A percentile compares a stretch with the other conserved stretches of the same genome.
Conservation (phyloP, 1,140 invertebrate species). For the Marisa cornuarietis region DNA sequence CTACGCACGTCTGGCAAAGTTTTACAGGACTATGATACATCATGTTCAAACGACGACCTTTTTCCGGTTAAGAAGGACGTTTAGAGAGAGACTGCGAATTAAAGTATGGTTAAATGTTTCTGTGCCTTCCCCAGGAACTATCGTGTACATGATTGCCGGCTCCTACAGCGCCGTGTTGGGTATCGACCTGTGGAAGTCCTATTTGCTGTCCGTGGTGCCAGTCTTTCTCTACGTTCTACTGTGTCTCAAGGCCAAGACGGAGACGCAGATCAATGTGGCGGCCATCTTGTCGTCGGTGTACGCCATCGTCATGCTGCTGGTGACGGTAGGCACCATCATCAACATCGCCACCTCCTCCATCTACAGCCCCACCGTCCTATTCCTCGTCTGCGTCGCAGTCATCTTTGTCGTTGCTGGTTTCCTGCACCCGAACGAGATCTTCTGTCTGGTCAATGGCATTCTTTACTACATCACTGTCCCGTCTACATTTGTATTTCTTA, state of each 20-base stretch:
- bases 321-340: slow-evolving; percentile 61
- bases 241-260: slow-evolving; percentile 81
- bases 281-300: slow-evolving; percentile 71
- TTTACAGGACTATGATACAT: too few relatives aligned
- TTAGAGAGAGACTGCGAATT: too few relatives aligned
- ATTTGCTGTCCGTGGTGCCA: slow-evolving; percentile 59
- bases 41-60: too few relatives aligned
- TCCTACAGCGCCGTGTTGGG: slow-evolving; percentile 92
- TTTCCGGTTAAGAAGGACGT: too few relatives aligned
- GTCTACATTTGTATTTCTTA: slow-evolving; percentile 96
- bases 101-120: neutral
- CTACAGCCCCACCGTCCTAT: slow-evolving; percentile 56
- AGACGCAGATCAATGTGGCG: slow-evolving; percentile 67
- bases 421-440: slow-evolving; percentile 98
- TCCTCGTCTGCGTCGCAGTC: slow-evolving; percentile 50
- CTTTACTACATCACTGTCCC: slow-evolving; percentile 97
- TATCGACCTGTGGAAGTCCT: slow-evolving; percentile 69
- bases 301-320: slow-evolving; percentile 63
- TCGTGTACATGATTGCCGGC: slow-evolving; percentile 59
- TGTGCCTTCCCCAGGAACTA: neutral
- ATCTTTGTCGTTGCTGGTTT: slow-evolving; percentile 96
- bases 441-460: slow-evolving; percentile 92
- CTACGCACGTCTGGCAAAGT: too few relatives aligned
- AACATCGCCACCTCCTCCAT: slow-evolving; percentile 58
- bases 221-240: slow-evolving; percentile 77